Evolutionary conservation across 2,113 vertebrate genomes (phyloP), one percentile per base, ranked within the genome.

Genomic region (rabbit (Oryctolagus cuniculus)): DNA sequence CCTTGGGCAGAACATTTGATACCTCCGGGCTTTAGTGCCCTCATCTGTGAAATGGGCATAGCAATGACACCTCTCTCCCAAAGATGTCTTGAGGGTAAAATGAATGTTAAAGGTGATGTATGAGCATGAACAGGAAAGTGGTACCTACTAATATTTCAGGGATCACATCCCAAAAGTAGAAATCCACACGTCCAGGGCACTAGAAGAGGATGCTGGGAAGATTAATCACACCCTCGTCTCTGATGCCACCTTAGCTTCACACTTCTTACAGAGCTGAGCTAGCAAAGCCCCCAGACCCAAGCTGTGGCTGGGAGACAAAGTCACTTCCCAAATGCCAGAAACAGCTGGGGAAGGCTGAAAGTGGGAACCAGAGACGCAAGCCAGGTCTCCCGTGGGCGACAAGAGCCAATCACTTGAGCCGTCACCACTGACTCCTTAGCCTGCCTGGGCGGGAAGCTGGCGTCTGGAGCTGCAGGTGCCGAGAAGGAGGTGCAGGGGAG

Each of bases 21-120:
- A 31, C 61, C 36, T 61, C 61, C 58, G 17, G 53, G 81, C 58
- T 16, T 72, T 16, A 2, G 55, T 2, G 74, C 29, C 17, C 19
- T 49, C 11, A 66, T 49, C 21, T 29, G 17, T 12, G 82, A 81
- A 87, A 61, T 66, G 38, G 31, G 31, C 87, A 24, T 4, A 16
- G 12, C 15, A 79, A 13, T 3, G 6, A 22, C 34, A 10, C 9
- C 31, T 70, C 10, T 36, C 10, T 49, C 25, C 24, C 34, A 29
- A 55, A 7, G n/a, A 16, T 8, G 13, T 22, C 72, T 29, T 25
- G 11, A 44, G 3, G 21, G 13, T 73, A 24, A 24, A 7, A 27
- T 0, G 4, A 6, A 15, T 10, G 55, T 36, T 34, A 3, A 1
- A 8, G 12, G 5, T 49, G 16, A 73, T 8, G 15, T 2, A 4